Conservation (phyloP, 2,888 invertebrate genomes). For the Leptopilina myrica region DNA sequence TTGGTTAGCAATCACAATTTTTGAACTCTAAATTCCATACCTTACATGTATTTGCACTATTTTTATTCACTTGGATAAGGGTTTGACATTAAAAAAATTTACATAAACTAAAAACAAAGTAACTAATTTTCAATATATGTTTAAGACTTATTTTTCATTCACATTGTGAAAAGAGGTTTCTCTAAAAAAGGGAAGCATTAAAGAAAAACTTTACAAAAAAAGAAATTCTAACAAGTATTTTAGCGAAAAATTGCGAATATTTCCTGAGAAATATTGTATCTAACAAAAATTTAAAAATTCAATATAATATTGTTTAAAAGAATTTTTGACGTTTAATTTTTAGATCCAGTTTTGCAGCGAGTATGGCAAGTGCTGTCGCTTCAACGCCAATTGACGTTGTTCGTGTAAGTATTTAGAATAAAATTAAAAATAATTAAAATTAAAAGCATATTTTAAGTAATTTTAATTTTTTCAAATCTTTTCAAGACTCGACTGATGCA, state of each 20-base stretch:
- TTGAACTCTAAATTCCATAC: constrained; percentile 31
- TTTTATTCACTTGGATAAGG: constrained; percentile 64
- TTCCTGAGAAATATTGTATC: background rate
- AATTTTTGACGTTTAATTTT: constrained; percentile 62
- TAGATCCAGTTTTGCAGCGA: constrained; percentile 93
- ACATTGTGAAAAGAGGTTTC: background rate
- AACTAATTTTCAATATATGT: background rate
- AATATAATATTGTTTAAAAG: constrained; percentile 2
- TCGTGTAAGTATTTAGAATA: constrained; percentile 81
- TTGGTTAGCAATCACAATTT: constrained; percentile 60
- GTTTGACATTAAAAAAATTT: constrained; percentile 52
- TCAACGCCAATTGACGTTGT: constrained; percentile 97
- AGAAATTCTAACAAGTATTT: background rate
- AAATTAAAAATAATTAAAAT: constrained; percentile 44
- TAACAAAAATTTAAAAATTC: constrained; percentile 9
- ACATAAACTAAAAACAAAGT: no score
- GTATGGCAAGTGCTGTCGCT: constrained; percentile 94
- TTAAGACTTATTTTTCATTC: background rate
- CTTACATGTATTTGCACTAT: constrained; percentile 13
- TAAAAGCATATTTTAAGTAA: background rate
- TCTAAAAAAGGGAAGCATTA: background rate
- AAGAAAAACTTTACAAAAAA: background rate
- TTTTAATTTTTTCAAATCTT: background rate
- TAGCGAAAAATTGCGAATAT: background rate
- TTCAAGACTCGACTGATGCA: constrained; percentile 96